Percentiles rank a stretch among this genome's conserved stretches.
These are phyloP conservation scores for Pedionomus torquatus DNA, from an alignment of 2,113 vertebrate genomes.

Conservation along the genomic window DNA sequence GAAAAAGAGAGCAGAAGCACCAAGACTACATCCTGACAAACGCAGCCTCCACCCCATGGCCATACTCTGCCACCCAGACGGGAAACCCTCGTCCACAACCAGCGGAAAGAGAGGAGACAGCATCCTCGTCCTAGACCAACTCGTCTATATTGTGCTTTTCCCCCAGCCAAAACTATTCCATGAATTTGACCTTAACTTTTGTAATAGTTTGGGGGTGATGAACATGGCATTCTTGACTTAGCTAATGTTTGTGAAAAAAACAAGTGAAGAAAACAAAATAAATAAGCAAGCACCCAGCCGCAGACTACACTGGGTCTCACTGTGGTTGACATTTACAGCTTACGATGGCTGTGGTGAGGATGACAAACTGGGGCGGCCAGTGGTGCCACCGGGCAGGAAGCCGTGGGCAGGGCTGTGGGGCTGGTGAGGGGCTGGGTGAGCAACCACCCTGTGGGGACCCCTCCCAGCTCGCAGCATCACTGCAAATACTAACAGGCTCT, in stretches of 20 bases:
- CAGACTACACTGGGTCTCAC: background rate
- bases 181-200: conserved; percentile 32
- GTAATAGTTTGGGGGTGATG: background rate
- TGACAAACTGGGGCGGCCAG: background rate
- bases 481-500: background rate
- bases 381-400: background rate
- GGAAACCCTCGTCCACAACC: background rate
- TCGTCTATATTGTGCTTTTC: background rate
- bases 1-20: background rate
- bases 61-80: background rate
- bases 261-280: background rate
- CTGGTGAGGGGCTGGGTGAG: background rate
- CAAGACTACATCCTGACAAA: background rate
- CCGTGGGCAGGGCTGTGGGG: background rate
- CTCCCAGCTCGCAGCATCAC: accelerated
- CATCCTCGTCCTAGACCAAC: background rate
- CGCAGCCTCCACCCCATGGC: background rate
- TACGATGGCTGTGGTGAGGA: background rate
- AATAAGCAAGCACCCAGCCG: background rate
- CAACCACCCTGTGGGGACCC: background rate
- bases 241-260: conserved; percentile 39
- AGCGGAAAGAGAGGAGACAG: background rate
- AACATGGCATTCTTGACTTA: conserved; percentile 3
- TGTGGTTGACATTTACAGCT: background rate
- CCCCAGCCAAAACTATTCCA: conserved; percentile 14